These are phyloP conservation scores for Thymelicus acteon DNA, from an alignment of 2,888 invertebrate species.

Conservation along the genomic window DNA sequence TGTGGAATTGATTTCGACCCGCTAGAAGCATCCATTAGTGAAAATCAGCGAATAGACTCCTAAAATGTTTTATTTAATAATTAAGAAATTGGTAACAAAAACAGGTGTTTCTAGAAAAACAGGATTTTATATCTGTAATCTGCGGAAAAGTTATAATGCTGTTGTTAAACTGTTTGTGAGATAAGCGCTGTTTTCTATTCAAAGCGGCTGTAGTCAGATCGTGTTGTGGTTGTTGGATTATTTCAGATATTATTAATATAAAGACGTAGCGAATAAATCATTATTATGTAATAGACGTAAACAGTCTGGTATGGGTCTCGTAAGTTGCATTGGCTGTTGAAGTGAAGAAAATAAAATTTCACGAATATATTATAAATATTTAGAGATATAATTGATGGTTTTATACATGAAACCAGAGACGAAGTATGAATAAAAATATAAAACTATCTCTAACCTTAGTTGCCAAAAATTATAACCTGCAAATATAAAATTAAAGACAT, in stretches of 20 bases:
- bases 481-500: neutral
- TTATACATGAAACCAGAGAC: neutral
- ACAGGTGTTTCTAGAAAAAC: neutral
- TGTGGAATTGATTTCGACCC: neutral
- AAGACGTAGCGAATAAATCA: constrained; percentile 9
- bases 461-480: neutral
- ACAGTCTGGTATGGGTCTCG: constrained; percentile 4
- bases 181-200: neutral
- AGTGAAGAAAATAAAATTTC: neutral
- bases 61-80: neutral
- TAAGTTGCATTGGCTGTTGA: neutral
- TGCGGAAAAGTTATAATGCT: neutral
- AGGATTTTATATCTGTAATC: neutral
- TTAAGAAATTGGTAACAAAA: neutral
- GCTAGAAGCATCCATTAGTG: neutral
- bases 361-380: constrained; percentile 1
- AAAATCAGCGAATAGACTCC: neutral
- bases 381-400: neutral
- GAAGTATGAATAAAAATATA: neutral
- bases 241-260: constrained; percentile 9
- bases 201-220: neutral
- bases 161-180: neutral
- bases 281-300: neutral
- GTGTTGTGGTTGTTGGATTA: constrained; percentile 13
- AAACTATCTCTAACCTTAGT: neutral